Evolutionary conservation across 2,888 invertebrate genomes (phyloP).

Genomic region (Agrotis segetum): DNA sequence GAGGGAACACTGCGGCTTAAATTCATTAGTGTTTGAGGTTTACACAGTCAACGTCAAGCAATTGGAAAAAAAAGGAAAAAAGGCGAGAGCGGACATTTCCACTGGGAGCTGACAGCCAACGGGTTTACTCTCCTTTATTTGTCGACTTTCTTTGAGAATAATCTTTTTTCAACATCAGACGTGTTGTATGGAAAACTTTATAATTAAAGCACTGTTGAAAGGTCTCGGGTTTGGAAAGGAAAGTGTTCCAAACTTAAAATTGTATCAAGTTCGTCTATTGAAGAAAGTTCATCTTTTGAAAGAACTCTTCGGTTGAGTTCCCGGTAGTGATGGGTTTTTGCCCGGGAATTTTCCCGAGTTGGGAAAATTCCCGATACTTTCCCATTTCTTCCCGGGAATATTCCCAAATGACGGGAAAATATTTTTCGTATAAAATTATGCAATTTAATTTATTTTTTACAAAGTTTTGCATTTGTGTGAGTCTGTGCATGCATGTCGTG

Average conservation of each 20-base stretch:
- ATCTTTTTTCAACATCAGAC: slow-evolving; percentile 56
- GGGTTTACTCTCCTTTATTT: slow-evolving; percentile 59
- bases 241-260: slow-evolving; percentile 24
- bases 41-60: slow-evolving; percentile 47
- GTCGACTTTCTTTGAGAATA: slow-evolving; percentile 57
- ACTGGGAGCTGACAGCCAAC: slow-evolving; percentile 54
- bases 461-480: no score
- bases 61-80: slow-evolving; percentile 54
- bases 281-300: neutral
- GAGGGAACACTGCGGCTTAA: slow-evolving; percentile 38
- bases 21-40: slow-evolving; percentile 57
- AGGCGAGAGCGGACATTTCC: slow-evolving; percentile 53
- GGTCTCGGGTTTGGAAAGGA: slow-evolving; percentile 3
- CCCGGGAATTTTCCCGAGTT: no score
- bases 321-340: no score
- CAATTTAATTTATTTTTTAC: no score
- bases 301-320: neutral
- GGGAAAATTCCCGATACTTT: no score
- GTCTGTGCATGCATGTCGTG: no score
- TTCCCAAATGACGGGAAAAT: no score
- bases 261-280: slow-evolving; percentile 18
- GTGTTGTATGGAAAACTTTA: slow-evolving; percentile 64
- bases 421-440: no score
- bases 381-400: no score
- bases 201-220: slow-evolving; percentile 52